Conservation (phyloP, 2,113 vertebrate species). For the Panthera leo region DNA sequence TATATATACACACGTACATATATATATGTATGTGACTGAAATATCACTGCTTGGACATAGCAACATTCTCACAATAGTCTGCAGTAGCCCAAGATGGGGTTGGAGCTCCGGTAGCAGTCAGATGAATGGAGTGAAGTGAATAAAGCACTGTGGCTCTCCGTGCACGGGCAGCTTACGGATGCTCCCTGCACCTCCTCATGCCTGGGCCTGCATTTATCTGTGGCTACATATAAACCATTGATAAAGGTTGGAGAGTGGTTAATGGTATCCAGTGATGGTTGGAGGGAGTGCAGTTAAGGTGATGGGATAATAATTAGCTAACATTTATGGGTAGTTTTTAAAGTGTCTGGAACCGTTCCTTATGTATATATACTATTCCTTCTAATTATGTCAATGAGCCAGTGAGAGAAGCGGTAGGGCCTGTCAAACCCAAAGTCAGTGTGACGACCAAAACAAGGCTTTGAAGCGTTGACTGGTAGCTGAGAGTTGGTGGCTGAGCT, state of each 20-base stretch:
- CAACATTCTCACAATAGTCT: accelerated
- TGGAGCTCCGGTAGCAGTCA: background rate
- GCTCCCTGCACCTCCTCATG: background rate
- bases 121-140: background rate
- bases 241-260: background rate
- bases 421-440: background rate
- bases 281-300: background rate
- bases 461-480: no score
- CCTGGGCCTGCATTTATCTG: background rate
- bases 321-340: background rate
- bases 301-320: background rate
- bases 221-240: background rate
- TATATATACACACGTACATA: no score
- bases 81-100: background rate
- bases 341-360: accelerated
- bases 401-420: background rate
- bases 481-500: background rate
- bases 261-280: background rate
- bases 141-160: background rate
- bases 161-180: background rate
- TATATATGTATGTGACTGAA: background rate
- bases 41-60: background rate
- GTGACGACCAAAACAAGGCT: background rate
- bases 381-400: background rate
- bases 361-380: background rate